phyloP scores from a whole-genome alignment of 2,113 vertebrate genomes.

The Sorex araneus region DNA sequence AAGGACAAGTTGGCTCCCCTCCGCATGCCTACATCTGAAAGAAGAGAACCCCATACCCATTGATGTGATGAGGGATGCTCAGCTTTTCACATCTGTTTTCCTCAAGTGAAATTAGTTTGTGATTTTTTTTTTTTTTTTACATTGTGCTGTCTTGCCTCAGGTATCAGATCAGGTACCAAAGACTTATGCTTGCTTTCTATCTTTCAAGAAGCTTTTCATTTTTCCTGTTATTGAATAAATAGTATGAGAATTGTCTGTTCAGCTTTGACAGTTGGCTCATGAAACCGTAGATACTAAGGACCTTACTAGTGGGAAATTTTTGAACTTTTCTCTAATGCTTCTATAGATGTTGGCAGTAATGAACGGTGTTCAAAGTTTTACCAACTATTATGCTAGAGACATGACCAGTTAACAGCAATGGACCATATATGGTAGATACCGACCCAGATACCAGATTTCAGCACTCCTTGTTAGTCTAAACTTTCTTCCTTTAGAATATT shows the following conservation, averaged over 20 bases:
- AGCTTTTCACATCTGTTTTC: slow-evolving; percentile 46
- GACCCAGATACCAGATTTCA: not conserved
- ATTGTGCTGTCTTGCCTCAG: not conserved
- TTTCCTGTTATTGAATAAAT: not conserved
- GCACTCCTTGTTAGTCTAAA: not conserved
- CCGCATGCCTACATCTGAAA: not conserved
- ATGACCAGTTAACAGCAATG: not conserved
- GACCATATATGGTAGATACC: not conserved
- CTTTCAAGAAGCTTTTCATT: slow-evolving; percentile 20
- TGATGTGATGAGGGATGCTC: not conserved
- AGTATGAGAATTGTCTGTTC: slow-evolving; percentile 50
- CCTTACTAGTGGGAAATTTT: not conserved
- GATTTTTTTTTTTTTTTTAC: not conserved
- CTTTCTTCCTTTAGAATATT: slow-evolving; percentile 53
- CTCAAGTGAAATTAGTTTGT: slow-evolving; percentile 29
- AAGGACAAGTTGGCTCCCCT: not conserved
- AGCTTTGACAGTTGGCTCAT: slow-evolving; percentile 26
- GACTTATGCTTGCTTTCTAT: slow-evolving; percentile 12
- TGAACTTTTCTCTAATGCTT: not conserved
- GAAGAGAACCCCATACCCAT: slow-evolving; percentile 20
- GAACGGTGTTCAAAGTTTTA: slow-evolving; percentile 50
- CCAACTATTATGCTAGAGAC: not conserved
- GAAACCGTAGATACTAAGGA: not conserved
- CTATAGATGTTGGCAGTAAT: not conserved
- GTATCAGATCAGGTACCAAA: too few relatives aligned